Percentiles rank a stretch among this genome's conserved stretches.
Conservation (phyloP, 2,888 invertebrate genomes). For the Nephrocerus scutellatus region DNA sequence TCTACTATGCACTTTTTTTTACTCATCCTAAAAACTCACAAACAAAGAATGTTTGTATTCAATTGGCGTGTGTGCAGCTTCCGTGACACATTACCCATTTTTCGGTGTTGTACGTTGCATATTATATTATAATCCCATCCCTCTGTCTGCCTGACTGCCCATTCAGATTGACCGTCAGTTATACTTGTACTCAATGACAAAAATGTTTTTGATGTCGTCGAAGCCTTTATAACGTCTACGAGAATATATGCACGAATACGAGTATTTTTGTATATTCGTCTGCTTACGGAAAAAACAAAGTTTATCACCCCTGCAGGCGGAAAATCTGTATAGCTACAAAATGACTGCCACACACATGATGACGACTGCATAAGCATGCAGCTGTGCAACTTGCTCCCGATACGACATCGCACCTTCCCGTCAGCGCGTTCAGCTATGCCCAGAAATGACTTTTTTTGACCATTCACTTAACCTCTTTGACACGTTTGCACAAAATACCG, state of each 20-base stretch:
- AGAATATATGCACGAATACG: too few relatives aligned
- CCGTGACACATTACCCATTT: not conserved
- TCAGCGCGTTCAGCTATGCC: not conserved
- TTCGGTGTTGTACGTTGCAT: not conserved
- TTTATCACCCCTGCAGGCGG: slow-evolving; percentile 23
- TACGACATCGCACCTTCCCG: not conserved
- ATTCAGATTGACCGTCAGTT: not conserved
- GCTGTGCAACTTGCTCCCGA: not conserved
- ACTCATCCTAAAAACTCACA: not conserved
- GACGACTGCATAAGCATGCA: slow-evolving; percentile 3
- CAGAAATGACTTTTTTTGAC: slow-evolving; percentile 20
- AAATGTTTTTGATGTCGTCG: slow-evolving; percentile 28
- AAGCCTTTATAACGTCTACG: too few relatives aligned
- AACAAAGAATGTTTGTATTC: slow-evolving; percentile 5
- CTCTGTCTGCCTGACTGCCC: not conserved
- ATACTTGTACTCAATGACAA: slow-evolving; percentile 14
- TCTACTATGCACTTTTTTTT: too few relatives aligned
- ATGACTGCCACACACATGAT: not conserved
- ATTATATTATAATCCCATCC: not conserved
- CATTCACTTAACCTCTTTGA: slow-evolving; percentile 28
- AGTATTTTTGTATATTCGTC: too few relatives aligned
- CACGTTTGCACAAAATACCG: slow-evolving; percentile 5
- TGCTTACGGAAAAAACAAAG: slow-evolving; percentile 20
- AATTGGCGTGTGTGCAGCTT: not conserved
- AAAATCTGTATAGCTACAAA: not conserved